phyloP scores from a whole-genome alignment of 2,113 vertebrate genomes.

The Dascyllus trimaculatus region DNA sequence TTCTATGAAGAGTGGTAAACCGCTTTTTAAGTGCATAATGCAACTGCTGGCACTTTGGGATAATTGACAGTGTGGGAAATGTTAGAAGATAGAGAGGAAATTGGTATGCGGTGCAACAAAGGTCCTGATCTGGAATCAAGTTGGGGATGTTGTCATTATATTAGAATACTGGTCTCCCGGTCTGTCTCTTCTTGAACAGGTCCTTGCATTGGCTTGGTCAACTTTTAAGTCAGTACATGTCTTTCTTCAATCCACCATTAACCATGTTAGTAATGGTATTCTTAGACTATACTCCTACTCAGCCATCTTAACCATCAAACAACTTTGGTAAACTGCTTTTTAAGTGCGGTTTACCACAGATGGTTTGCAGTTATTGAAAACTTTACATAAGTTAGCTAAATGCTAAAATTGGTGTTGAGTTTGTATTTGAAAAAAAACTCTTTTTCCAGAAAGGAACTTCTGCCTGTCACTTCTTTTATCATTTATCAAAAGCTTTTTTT shows the following conservation, averaged over 20 bases:
- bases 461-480: no score
- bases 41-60: background rate
- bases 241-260: background rate
- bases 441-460: no score
- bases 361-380: no score
- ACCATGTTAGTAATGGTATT: background rate
- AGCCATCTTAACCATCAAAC: no score
- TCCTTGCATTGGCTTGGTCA: background rate
- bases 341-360: no score
- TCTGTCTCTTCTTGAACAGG: no score
- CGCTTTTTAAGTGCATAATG: slow-evolving; percentile 1
- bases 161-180: no score
- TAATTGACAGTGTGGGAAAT: background rate
- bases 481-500: no score
- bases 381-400: no score
- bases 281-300: background rate
- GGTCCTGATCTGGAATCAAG: background rate
- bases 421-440: no score
- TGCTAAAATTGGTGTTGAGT: no score
- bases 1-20: background rate
- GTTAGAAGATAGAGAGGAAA: background rate
- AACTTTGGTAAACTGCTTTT: no score
- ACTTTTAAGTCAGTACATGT: background rate
- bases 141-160: background rate
- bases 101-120: background rate